Conservation (phyloP, 2,888 invertebrate species). For the Cheilosia impressa region DNA sequence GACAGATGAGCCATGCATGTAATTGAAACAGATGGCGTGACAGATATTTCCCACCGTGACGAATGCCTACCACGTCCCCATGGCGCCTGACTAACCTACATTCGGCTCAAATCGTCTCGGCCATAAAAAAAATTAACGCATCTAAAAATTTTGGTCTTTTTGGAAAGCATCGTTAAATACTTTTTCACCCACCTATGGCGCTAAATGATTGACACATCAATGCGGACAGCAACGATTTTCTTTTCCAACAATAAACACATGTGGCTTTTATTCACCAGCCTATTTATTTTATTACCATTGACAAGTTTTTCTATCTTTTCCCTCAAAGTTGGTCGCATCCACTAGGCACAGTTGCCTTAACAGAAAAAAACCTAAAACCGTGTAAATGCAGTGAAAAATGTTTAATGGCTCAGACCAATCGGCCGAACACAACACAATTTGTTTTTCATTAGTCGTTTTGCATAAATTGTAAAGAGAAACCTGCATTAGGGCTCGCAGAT, state of each 20-base stretch:
- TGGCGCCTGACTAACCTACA: constrained; percentile 13
- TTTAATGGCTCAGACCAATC: constrained; percentile 37
- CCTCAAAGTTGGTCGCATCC: not conserved
- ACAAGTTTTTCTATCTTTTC: constrained; percentile 8
- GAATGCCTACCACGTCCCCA: not conserved
- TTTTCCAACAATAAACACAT: constrained; percentile 18
- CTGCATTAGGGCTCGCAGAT: constrained; percentile 37
- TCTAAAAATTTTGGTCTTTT: constrained; percentile 1
- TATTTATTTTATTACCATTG: constrained; percentile 36
- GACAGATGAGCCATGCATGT: constrained; percentile 45
- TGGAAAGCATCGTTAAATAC: constrained; percentile 32
- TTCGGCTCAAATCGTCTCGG: constrained; percentile 40
- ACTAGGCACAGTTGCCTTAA: constrained; percentile 1
- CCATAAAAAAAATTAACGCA: constrained; percentile 38
- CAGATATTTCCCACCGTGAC: constrained; percentile 45
- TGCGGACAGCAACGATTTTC: not conserved
- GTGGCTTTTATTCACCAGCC: constrained; percentile 28
- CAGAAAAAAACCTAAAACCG: not conserved
- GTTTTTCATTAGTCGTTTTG: constrained; percentile 39
- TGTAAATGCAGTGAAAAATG: constrained; percentile 47
- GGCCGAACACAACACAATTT: constrained; percentile 24
- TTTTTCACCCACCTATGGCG: constrained; percentile 29
- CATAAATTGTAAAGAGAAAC: constrained; percentile 48
- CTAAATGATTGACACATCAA: constrained; percentile 50
- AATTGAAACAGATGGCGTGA: constrained; percentile 61